phyloP scores from a whole-genome alignment of 1,140 invertebrate genomes.

The Drosophila baimaii region DNA sequence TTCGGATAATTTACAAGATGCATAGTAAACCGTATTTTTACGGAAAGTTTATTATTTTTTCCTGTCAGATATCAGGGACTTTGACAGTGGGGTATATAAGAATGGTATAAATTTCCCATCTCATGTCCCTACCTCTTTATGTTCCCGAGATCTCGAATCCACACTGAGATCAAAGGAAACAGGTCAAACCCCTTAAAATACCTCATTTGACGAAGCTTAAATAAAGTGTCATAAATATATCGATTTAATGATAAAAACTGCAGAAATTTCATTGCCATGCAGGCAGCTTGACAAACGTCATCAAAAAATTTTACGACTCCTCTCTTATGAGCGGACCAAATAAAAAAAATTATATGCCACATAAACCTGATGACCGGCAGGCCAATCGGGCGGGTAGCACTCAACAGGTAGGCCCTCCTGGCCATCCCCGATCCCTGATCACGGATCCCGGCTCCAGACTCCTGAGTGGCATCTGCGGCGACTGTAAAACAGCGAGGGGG shows the following conservation, averaged over 20 bases:
- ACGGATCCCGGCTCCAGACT: constrained; percentile 1
- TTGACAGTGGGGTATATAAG: too few relatives aligned
- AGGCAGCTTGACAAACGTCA: constrained; percentile 69
- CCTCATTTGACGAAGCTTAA: constrained; percentile 44
- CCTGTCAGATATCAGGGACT: too few relatives aligned
- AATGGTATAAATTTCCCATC: neutral
- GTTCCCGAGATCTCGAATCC: neutral
- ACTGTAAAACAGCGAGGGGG: constrained; percentile 42
- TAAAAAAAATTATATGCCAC: constrained; percentile 76
- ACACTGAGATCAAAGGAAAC: constrained; percentile 18
- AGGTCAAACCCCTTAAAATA: constrained; percentile 48
- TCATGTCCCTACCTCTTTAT: neutral
- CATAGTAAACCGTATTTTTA: too few relatives aligned
- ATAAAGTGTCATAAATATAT: constrained; percentile 57
- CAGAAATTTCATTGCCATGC: constrained; percentile 43
- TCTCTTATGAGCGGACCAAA: constrained; percentile 68
- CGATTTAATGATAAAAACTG: constrained; percentile 45
- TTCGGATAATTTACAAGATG: too few relatives aligned
- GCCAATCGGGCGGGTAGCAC: constrained; percentile 38
- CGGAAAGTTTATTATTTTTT: too few relatives aligned
- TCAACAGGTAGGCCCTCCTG: constrained; percentile 47
- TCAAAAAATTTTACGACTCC: constrained; percentile 72
- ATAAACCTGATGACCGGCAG: constrained; percentile 72
- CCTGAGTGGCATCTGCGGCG: constrained; percentile 40
- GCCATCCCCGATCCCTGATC: constrained; percentile 29